These are phyloP conservation scores for Stenurella melanura DNA, from an alignment of 2,888 invertebrate species.

Conservation along the genomic window DNA sequence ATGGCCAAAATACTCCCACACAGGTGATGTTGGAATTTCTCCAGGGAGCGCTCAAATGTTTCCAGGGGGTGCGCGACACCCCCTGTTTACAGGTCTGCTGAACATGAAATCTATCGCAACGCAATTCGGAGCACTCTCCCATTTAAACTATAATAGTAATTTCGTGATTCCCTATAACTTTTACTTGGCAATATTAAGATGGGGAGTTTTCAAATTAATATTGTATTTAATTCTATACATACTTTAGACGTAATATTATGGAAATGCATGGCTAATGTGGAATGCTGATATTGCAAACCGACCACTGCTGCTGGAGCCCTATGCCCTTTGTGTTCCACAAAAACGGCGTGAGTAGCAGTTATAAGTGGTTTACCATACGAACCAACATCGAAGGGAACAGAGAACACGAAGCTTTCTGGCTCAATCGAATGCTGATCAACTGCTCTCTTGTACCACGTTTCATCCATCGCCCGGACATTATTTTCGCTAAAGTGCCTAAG, in stretches of 20 bases:
- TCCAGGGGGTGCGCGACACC: no score
- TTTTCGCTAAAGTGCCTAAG: conserved; percentile 87
- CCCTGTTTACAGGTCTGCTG: no score
- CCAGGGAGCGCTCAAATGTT: no score
- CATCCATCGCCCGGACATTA: conserved; percentile 88
- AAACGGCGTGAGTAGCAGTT: conserved; percentile 93
- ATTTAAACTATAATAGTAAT: no score
- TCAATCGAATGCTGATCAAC: conserved; percentile 92
- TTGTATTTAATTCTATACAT: conserved; percentile 64
- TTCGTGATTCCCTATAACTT: no score
- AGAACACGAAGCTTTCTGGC: conserved; percentile 93
- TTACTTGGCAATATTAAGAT: no score
- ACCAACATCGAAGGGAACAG: conserved; percentile 85
- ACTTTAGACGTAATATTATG: conserved; percentile 90
- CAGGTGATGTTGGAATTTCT: no score
- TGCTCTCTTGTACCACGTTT: conserved; percentile 92
- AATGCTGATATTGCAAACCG: conserved; percentile 91
- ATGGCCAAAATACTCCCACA: no score
- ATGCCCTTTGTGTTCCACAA: conserved; percentile 88
- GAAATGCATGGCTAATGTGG: conserved; percentile 88
- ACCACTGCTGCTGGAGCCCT: conserved; percentile 93
- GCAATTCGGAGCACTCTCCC: no score
- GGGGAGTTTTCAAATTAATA: no score
- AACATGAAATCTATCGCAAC: no score
- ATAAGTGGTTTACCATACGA: conserved; percentile 79